Percentiles rank a stretch among this genome's conserved stretches.
phyloP scores from a whole-genome alignment of 2,113 vertebrate genomes.

The Trematomus loennbergii region DNA sequence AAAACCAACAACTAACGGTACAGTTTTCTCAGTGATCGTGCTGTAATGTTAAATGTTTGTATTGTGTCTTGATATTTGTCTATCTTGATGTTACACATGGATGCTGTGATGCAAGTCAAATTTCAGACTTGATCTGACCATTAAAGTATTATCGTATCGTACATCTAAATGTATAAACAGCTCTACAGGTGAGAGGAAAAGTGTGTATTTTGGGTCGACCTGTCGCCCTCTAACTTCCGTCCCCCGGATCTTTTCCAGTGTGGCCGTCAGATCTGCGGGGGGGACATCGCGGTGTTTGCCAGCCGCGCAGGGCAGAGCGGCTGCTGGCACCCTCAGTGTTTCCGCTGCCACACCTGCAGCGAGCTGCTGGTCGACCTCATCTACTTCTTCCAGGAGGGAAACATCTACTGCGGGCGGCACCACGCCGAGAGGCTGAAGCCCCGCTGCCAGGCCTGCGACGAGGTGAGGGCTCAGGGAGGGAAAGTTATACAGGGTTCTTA shows the following conservation, averaged over 20 bases:
- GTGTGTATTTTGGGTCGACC: conserved; percentile 16
- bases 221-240: conserved; percentile 36
- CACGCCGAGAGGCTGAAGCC: conserved; percentile 91
- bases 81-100: no score
- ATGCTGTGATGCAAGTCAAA: no score
- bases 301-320: conserved; percentile 81
- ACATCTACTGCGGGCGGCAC: conserved; percentile 93
- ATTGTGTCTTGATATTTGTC: no score
- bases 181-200: no score
- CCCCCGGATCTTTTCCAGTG: conserved; percentile 75
- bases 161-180: no score
- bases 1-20: no score
- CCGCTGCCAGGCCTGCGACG: conserved; percentile 92
- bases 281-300: conserved; percentile 85
- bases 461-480: conserved; percentile 76
- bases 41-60: no score
- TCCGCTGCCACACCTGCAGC: conserved; percentile 83
- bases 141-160: no score
- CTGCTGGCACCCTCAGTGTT: conserved; percentile 88
- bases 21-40: no score
- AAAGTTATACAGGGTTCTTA: no score
- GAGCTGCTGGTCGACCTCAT: conserved; percentile 91
- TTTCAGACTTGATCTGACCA: no score
- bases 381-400: conserved; percentile 92
- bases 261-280: conserved; percentile 83